A percentile compares a stretch with the other conserved stretches of the same genome.
These are phyloP conservation scores for Phytoseiulus persimilis DNA, from an alignment of 2,888 invertebrate genomes.

Conservation along the genomic window DNA sequence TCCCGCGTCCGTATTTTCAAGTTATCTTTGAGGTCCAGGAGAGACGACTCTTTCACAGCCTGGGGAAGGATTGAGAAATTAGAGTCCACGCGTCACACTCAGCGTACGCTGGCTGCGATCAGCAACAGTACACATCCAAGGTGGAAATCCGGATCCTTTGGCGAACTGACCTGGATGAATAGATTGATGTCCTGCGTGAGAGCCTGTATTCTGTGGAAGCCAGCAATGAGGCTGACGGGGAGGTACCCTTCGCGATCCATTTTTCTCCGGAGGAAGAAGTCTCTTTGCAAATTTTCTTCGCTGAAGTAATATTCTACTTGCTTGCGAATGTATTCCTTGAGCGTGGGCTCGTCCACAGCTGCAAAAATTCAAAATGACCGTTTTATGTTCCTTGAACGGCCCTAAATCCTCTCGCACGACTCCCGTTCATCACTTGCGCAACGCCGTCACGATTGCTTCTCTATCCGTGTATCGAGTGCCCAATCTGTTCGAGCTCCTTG, in stretches of 20 bases:
- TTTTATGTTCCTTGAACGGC: neutral
- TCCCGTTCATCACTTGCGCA: too few species aligned
- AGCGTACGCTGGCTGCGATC: too few species aligned
- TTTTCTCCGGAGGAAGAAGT: slow-evolving; percentile 90
- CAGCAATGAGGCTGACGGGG: slow-evolving; percentile 83
- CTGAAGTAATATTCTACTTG: slow-evolving; percentile 99
- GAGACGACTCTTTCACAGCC: slow-evolving; percentile 71
- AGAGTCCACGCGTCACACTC: neutral
- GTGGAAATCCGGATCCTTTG: neutral
- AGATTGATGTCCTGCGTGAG: slow-evolving; percentile 74
- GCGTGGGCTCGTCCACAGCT: slow-evolving; percentile 56
- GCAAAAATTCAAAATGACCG: slow-evolving; percentile 40
- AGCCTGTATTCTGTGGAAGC: slow-evolving; percentile 84
- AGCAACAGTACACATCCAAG: too few species aligned
- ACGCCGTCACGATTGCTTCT: too few species aligned
- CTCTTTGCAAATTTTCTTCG: slow-evolving; percentile 83
- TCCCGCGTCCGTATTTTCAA: slow-evolving; percentile 72
- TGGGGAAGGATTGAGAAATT: slow-evolving; percentile 40
- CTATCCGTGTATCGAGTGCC: too few species aligned
- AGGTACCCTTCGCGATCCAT: slow-evolving; percentile 91
- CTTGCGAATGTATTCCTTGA: slow-evolving; percentile 75
- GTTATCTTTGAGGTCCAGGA: slow-evolving; percentile 65
- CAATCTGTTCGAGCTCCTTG: too few species aligned
- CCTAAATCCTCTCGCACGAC: neutral
- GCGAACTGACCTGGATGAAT: slow-evolving; percentile 60